phyloP scores from a whole-genome alignment of 2,797 vertebrate species.

The Uromys caudimaculatus region DNA sequence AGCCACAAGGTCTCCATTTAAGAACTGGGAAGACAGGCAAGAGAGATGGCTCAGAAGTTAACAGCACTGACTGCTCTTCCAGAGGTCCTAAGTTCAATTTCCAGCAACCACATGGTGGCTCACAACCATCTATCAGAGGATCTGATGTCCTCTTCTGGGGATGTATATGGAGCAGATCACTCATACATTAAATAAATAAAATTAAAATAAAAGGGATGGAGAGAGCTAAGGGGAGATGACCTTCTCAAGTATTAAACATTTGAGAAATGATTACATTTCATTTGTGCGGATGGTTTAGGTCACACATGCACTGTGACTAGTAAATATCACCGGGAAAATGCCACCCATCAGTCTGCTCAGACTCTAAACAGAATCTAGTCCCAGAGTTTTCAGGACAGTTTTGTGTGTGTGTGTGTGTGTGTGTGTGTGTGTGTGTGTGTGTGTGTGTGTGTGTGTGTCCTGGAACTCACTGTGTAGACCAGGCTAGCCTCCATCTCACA shows the following conservation, averaged over 20 bases:
- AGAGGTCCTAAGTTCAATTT: no score
- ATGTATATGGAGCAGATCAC: no score
- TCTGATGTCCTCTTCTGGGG: no score
- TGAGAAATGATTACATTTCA: neutral
- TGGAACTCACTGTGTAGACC: neutral
- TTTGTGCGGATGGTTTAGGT: neutral
- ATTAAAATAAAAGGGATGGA: neutral
- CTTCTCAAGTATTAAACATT: neutral
- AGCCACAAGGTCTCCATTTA: neutral
- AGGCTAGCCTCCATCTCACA: neutral
- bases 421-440: no score
- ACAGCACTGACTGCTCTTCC: no score
- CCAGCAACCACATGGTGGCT: no score
- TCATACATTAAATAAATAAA: no score
- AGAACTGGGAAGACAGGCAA: neutral
- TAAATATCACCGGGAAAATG: constrained; percentile 9
- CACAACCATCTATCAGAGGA: no score
- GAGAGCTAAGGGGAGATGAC: neutral
- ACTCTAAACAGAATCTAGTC: constrained; percentile 8
- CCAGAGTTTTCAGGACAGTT: neutral
- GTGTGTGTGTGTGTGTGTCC: neutral
- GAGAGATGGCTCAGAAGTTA: neutral
- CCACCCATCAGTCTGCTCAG: neutral
- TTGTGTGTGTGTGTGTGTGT: no score
- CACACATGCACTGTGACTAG: neutral